Evolutionary conservation across 1,140 invertebrate genomes (phyloP).

Genomic region (Varroa destructor): DNA sequence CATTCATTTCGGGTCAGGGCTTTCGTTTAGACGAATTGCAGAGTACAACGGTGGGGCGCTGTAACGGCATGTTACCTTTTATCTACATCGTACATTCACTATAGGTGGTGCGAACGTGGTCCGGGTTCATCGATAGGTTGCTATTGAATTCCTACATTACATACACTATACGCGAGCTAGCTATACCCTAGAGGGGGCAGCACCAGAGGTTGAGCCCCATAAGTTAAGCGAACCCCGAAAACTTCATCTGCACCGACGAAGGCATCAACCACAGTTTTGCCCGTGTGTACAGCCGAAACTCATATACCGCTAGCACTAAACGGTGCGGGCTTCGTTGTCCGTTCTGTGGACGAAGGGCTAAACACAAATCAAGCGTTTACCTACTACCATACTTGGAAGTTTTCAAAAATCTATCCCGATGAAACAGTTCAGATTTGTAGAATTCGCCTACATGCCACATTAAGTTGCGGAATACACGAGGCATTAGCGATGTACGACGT

Average conservation of each 20-base stretch:
- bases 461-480: too few relatives aligned
- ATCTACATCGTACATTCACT: neutral
- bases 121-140: neutral
- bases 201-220: neutral
- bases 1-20: constrained; percentile 48
- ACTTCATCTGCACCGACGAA: constrained; percentile 40
- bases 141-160: neutral
- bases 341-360: too few relatives aligned
- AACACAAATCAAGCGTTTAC: too few relatives aligned
- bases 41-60: neutral
- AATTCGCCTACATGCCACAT: too few relatives aligned
- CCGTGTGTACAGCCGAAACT: constrained; percentile 35
- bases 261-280: constrained; percentile 42
- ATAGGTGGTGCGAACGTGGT: neutral
- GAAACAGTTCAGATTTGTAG: too few relatives aligned
- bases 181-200: neutral
- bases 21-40: neutral
- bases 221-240: constrained; percentile 46
- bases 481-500: too few relatives aligned
- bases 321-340: too few relatives aligned
- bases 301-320: too few relatives aligned
- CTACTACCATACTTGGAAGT: too few relatives aligned
- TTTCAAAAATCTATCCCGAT: too few relatives aligned
- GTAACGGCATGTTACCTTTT: neutral
- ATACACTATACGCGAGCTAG: neutral